These are phyloP conservation scores for Gobio occitaniae DNA, from an alignment of 2,797 vertebrate species.

Conservation along the genomic window DNA sequence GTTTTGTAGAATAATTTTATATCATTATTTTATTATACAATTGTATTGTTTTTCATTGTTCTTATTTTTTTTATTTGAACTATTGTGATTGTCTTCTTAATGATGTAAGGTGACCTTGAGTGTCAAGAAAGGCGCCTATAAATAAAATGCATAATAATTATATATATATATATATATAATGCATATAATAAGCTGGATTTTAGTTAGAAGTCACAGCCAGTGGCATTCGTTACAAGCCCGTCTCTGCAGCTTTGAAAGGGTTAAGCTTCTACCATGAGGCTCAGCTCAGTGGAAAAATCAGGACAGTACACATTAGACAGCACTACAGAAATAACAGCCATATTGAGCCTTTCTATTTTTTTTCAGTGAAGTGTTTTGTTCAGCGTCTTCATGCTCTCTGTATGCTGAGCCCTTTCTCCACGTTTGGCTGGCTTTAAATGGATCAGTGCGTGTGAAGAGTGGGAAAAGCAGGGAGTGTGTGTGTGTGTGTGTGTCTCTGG, in stretches of 20 bases:
- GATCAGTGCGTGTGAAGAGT: slow-evolving; percentile 39
- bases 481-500: slow-evolving; percentile 54
- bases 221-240: background rate
- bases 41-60: background rate
- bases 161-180: too few species aligned
- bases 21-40: background rate
- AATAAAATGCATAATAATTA: too few species aligned
- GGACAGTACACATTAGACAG: slow-evolving; percentile 13
- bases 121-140: background rate
- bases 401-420: slow-evolving; percentile 39
- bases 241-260: slow-evolving; percentile 5
- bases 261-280: slow-evolving; percentile 26
- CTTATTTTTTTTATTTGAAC: too few species aligned
- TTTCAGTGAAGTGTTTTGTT: slow-evolving; percentile 2
- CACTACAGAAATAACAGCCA: slow-evolving; percentile 23
- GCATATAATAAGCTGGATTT: background rate
- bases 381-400: slow-evolving; percentile 16
- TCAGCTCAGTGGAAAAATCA: slow-evolving; percentile 38
- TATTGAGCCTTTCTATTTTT: background rate
- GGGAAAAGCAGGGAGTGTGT: slow-evolving; percentile 35
- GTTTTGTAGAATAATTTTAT: background rate
- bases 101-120: background rate
- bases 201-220: background rate
- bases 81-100: background rate
- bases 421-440: slow-evolving; percentile 59